phyloP scores from a whole-genome alignment of 2,888 invertebrate species.

The Eupithecia insigniata region DNA sequence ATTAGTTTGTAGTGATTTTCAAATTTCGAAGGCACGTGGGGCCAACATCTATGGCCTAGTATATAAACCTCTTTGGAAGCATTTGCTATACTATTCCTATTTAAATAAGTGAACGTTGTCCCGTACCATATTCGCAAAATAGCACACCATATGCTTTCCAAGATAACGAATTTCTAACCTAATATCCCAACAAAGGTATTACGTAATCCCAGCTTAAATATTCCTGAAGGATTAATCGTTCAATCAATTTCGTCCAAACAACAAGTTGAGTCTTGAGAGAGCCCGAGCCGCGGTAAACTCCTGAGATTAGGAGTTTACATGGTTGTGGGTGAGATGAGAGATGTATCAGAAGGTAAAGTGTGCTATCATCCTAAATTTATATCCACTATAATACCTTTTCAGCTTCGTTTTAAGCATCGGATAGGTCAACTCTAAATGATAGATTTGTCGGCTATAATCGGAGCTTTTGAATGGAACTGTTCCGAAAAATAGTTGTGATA shows the following conservation, averaged over 20 bases:
- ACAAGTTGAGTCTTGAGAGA: constrained; percentile 29
- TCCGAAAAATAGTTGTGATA: not conserved
- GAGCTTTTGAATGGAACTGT: not conserved
- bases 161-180: not conserved
- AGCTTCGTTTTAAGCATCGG: too few species aligned
- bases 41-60: too few species aligned
- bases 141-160: not conserved
- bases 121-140: not conserved
- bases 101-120: too few species aligned
- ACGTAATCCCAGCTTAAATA: constrained; percentile 34
- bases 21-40: too few species aligned
- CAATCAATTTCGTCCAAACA: constrained; percentile 41
- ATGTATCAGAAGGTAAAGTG: not conserved
- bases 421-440: not conserved
- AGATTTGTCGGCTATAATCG: not conserved
- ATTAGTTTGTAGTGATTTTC: too few species aligned
- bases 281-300: constrained; percentile 23
- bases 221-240: constrained; percentile 41
- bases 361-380: not conserved
- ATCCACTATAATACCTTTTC: not conserved
- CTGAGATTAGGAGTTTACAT: constrained; percentile 30
- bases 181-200: constrained; percentile 31
- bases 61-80: too few species aligned
- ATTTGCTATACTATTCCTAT: too few species aligned
- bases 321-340: not conserved